These are phyloP conservation scores for Gryllus longicercus DNA, from an alignment of 2,888 invertebrate species.

Conservation along the genomic window DNA sequence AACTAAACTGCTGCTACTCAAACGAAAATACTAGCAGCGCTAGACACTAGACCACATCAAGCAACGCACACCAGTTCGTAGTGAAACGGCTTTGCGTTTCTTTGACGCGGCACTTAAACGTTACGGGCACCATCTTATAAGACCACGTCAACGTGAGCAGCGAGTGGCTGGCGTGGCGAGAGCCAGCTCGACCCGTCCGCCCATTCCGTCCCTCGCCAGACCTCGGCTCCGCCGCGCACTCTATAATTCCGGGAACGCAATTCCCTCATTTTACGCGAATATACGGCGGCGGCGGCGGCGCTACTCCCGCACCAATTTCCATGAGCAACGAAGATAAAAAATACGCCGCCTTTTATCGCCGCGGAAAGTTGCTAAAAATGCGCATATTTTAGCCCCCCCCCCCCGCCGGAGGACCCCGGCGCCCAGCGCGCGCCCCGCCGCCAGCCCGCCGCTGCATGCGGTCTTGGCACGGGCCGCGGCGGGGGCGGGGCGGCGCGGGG, in stretches of 20 bases:
- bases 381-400: not conserved
- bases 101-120: too few relatives aligned
- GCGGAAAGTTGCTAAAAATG: conserved; percentile 17
- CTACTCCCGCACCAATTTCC: conserved; percentile 5
- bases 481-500: too few relatives aligned
- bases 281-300: not conserved
- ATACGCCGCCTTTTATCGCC: conserved; percentile 7
- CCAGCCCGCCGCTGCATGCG: not conserved
- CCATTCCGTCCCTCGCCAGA: too few relatives aligned
- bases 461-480: not conserved
- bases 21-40: too few relatives aligned
- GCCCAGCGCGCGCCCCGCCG: not conserved
- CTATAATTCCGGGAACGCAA: conserved; percentile 8
- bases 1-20: too few relatives aligned
- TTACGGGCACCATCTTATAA: too few relatives aligned
- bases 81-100: too few relatives aligned
- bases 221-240: not conserved
- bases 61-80: too few relatives aligned
- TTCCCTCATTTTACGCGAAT: not conserved
- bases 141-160: too few relatives aligned
- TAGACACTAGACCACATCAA: too few relatives aligned
- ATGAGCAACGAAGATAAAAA: not conserved
- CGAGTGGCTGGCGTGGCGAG: too few relatives aligned
- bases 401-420: not conserved
- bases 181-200: too few relatives aligned